phyloP scores from a whole-genome alignment of 2,797 vertebrate genomes.

The Anguilla anguilla region DNA sequence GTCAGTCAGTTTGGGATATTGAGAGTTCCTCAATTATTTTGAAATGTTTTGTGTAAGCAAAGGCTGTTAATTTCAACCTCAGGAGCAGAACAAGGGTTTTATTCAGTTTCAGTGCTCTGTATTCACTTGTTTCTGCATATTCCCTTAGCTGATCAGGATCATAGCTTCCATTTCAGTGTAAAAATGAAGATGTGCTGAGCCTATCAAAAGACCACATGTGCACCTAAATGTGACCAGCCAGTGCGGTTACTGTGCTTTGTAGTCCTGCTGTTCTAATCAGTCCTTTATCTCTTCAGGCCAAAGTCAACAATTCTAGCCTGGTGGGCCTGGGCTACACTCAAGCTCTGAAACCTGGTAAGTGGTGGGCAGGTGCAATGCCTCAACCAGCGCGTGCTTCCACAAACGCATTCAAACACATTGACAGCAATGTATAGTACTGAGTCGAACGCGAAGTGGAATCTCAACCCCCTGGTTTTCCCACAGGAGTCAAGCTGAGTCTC shows the following conservation, averaged over 20 bases:
- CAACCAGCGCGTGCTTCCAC: neutral
- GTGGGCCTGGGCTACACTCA: conserved; percentile 97
- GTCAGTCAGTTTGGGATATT: no score
- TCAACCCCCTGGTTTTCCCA: neutral
- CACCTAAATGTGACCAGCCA: neutral
- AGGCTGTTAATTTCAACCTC: no score
- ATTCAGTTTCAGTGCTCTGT: no score
- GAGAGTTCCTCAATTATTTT: no score
- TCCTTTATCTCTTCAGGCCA: conserved; percentile 76
- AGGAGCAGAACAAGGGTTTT: no score
- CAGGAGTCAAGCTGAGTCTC: conserved; percentile 93
- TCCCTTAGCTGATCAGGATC: no score
- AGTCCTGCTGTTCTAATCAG: neutral
- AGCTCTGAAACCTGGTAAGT: conserved; percentile 92
- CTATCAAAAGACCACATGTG: neutral
- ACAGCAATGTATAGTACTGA: neutral
- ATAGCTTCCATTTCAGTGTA: no score
- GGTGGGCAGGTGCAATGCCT: neutral
- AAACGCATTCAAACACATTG: neutral
- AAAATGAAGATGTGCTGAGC: no score
- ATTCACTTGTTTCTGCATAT: no score
- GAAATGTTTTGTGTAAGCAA: no score
- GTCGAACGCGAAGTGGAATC: neutral
- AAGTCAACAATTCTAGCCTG: conserved; percentile 98
- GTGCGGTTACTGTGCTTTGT: neutral